phyloP scores from a whole-genome alignment of 2,113 vertebrate genomes.

The Hystrix brachyura region DNA sequence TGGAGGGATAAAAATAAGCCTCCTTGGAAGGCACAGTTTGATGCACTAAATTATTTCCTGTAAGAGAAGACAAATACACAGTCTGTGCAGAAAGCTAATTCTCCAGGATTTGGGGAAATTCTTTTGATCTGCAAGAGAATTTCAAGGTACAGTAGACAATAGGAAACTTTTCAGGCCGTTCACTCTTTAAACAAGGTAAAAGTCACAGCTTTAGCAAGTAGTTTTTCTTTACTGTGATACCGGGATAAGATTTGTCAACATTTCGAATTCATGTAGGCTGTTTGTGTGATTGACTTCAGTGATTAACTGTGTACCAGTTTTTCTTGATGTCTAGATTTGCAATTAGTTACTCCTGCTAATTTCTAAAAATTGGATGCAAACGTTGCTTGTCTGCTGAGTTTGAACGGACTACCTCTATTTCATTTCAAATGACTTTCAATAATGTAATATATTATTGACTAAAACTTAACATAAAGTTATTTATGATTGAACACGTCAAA shows the following conservation, averaged over 20 bases:
- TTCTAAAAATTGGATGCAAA: slow-evolving; percentile 38
- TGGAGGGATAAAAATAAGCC: slow-evolving; percentile 50
- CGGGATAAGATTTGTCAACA: slow-evolving; percentile 53
- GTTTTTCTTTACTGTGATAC: slow-evolving; percentile 50
- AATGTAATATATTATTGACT: slow-evolving; percentile 64
- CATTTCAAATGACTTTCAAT: slow-evolving; percentile 65
- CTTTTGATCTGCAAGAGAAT: slow-evolving; percentile 69
- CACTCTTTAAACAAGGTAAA: slow-evolving; percentile 57
- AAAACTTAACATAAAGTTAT: slow-evolving; percentile 60
- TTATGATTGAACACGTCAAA: slow-evolving; percentile 61
- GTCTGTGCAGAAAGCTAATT: slow-evolving; percentile 57
- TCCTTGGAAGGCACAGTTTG: slow-evolving; percentile 34
- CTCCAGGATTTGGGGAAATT: slow-evolving; percentile 61
- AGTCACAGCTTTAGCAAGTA: neutral
- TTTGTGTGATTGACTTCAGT: slow-evolving; percentile 44
- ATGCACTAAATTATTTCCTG: slow-evolving; percentile 65
- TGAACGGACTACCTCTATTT: slow-evolving; percentile 54
- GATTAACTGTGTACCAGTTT: slow-evolving; percentile 60
- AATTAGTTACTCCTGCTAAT: slow-evolving; percentile 68
- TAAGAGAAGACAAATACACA: slow-evolving; percentile 33
- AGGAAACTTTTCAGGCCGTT: neutral
- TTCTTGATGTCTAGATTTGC: slow-evolving; percentile 62
- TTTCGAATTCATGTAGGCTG: slow-evolving; percentile 29
- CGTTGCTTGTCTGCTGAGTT: slow-evolving; percentile 47
- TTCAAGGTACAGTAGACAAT: slow-evolving; percentile 36